Base-by-base conservation (phyloP, 2,888 invertebrate genomes). In the Zelleria hepariella region DNA sequence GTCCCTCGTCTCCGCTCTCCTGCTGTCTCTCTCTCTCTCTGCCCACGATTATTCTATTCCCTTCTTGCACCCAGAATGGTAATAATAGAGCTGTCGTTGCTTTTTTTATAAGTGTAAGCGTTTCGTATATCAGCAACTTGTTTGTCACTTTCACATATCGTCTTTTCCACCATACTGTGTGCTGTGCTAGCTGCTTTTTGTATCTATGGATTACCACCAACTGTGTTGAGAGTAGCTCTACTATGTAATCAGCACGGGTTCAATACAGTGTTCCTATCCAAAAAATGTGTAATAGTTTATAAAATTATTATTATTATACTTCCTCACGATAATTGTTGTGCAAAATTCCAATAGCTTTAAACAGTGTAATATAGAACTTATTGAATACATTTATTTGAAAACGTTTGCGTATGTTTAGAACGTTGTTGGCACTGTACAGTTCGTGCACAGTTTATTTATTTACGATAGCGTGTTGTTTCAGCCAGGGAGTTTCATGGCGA, bases 71-170 rank as follows among this genome's bases (percentile, higher is more conserved):
- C 18, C 57, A 80, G 82, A 82, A 83, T 86, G 82, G 84, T 84
- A 85, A 88, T 88, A 87, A 88, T 88, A 87, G 88, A 87, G 88
- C 88, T 88, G 88, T 87, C 87, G 83, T 84, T 85, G 88, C 87
- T 88, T 84, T 58, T n/a, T 42, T 81, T 82, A 81, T 86, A 85
- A 85, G 75, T 85, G 86, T 86, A 86, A 86, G 86, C 85, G 84
- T 86, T 84, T 82, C 83, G 82, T 86, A 81, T 75, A 79, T 80
- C 82, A 84, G 82, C 86, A 80, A 86, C 75, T 78, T 81, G 82
- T 86, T 85, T 85, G 83, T 82, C 83, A 86, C 83, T 81, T 78
- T 84, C 87, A 85, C 86, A 78, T 82, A 75, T 87, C 82, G 87
- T 83, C 82, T 86, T 82, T 86, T 86, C 88, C 86, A 88, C 88